These are phyloP conservation scores for Paedocypris sp. DNA, from an alignment of 2,113 vertebrate genomes.

Conservation along the genomic window DNA sequence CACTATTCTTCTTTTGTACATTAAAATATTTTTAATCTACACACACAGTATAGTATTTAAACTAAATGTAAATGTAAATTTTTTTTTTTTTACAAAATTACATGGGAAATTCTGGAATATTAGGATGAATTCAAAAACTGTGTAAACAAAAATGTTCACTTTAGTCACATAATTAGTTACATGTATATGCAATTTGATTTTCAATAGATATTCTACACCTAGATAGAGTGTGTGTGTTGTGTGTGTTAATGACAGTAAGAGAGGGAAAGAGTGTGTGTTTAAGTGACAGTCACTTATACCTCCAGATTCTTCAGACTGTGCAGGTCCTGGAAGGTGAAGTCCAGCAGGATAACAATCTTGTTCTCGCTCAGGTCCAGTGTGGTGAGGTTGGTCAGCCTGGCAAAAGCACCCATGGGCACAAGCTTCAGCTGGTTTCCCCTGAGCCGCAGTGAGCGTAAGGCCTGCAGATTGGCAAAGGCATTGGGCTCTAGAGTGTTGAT, in stretches of 20 bases:
- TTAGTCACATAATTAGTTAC: too few relatives aligned
- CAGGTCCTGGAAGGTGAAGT: constrained; percentile 90
- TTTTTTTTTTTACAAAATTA: too few relatives aligned
- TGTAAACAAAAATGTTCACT: too few relatives aligned
- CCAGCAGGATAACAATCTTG: constrained; percentile 88
- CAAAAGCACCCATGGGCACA: constrained; percentile 82
- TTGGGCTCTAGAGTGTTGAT: constrained; percentile 86
- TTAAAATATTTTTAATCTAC: too few relatives aligned
- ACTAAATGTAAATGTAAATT: too few relatives aligned
- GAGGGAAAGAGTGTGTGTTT: neutral
- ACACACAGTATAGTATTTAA: too few relatives aligned
- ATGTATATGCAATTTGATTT: too few relatives aligned
- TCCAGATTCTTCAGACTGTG: constrained; percentile 74
- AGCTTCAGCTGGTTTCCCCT: constrained; percentile 87
- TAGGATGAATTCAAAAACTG: too few relatives aligned
- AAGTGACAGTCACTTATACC: constrained; percentile 60
- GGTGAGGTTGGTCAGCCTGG: constrained; percentile 81
- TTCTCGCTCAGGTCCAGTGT: constrained; percentile 92
- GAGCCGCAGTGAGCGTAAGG: constrained; percentile 75
- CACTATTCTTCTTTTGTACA: too few relatives aligned
- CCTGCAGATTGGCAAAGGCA: constrained; percentile 76
- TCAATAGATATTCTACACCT: too few relatives aligned
- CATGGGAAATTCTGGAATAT: too few relatives aligned
- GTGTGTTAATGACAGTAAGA: neutral
- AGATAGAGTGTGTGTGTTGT: too few relatives aligned